These are phyloP conservation scores for Ptyas mucosa DNA, from an alignment of 2,113 vertebrate genomes.

Conservation along the genomic window DNA sequence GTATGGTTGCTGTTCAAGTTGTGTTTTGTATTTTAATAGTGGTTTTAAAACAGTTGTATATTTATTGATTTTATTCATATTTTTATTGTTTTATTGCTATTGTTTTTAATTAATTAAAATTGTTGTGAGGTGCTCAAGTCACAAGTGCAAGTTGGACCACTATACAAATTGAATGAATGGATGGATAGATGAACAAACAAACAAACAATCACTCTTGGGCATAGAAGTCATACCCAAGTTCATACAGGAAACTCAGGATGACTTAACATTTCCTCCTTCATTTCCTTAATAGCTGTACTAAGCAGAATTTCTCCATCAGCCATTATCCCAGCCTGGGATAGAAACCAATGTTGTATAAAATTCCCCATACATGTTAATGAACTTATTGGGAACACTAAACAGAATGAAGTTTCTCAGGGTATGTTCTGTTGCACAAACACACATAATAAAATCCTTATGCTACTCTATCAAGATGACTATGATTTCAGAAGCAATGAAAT, in stretches of 20 bases:
- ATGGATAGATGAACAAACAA: no score
- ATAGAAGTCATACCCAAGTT: not conserved
- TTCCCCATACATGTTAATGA: not conserved
- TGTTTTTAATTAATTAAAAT: not conserved
- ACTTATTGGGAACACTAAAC: not conserved
- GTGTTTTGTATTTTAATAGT: not conserved
- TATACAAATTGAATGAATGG: not conserved
- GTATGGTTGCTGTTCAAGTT: not conserved
- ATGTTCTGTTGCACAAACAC: not conserved
- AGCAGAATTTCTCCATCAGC: not conserved
- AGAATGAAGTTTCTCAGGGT: not conserved
- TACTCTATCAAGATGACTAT: not conserved
- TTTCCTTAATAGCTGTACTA: not conserved
- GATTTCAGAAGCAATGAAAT: not conserved
- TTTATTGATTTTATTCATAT: not conserved
- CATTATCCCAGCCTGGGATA: not conserved
- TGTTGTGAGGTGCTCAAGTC: not conserved
- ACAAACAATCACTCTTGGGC: not conserved
- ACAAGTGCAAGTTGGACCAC: not conserved
- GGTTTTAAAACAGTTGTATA: not conserved
- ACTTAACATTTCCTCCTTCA: not conserved
- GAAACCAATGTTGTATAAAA: not conserved
- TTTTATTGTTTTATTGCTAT: not conserved
- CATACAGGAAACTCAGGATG: not conserved
- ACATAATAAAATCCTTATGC: not conserved